Percentiles rank a stretch among this genome's conserved stretches.
These are phyloP conservation scores for Hylomyscus alleni DNA, from an alignment of 2,797 vertebrate genomes.

Conservation along the genomic window DNA sequence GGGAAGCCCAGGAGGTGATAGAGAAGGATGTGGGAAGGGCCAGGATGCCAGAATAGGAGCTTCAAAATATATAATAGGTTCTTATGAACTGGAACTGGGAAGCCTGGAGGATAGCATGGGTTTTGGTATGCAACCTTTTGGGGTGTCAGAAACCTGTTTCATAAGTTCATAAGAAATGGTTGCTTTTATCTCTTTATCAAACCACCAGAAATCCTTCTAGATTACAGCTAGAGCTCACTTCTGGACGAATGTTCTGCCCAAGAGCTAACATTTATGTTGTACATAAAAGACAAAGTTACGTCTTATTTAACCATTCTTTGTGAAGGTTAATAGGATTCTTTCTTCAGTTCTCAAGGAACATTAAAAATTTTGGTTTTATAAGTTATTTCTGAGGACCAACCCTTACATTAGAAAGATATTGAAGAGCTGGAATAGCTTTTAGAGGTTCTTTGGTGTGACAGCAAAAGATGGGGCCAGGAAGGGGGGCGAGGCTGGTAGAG, in stretches of 20 bases:
- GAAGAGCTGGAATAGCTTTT: conserved; percentile 13
- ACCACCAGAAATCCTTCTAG: neutral
- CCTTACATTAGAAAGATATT: conserved; percentile 15
- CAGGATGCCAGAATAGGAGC: neutral
- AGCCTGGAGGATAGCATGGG: neutral
- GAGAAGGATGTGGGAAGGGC: neutral
- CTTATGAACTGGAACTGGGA: neutral
- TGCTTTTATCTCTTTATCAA: neutral
- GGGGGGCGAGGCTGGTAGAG: neutral
- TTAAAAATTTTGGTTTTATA: conserved; percentile 60
- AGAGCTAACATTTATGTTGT: neutral
- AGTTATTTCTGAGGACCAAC: conserved; percentile 61
- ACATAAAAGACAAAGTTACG: conserved; percentile 46
- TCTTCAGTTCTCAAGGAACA: conserved; percentile 2
- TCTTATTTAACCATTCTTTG: conserved; percentile 56
- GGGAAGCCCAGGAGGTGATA: neutral
- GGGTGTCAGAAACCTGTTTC: neutral
- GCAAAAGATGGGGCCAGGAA: neutral
- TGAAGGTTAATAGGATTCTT: conserved; percentile 35
- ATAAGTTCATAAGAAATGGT: neutral
- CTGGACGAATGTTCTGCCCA: neutral
- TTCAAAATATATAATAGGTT: neutral
- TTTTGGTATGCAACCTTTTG: neutral
- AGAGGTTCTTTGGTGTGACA: neutral
- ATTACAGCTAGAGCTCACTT: neutral